A percentile compares a stretch with the other conserved stretches of the same genome.
These are phyloP conservation scores for Oncopeltus fasciatus DNA, from an alignment of 1,140 invertebrate species.

Conservation along the genomic window DNA sequence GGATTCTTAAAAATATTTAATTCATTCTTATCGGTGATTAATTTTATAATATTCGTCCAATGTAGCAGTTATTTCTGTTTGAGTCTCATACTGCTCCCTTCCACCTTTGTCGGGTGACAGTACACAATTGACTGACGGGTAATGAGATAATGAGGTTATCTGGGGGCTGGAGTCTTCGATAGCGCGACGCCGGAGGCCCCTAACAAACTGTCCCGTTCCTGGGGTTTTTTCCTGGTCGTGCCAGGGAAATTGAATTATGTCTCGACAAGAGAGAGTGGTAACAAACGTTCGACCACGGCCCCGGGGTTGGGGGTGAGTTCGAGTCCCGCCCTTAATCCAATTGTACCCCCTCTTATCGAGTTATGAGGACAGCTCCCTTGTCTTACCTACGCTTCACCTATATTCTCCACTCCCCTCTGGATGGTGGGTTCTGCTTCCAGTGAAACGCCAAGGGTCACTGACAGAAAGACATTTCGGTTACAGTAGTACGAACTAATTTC, in stretches of 20 bases:
- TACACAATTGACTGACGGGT: neutral
- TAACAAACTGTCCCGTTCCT: conserved; percentile 4
- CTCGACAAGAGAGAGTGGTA: neutral
- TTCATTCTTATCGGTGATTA: no score
- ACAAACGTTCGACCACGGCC: neutral
- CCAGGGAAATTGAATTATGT: neutral
- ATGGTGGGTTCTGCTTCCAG: neutral
- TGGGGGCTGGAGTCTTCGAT: neutral
- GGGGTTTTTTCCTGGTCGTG: neutral
- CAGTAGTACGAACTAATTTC: no score
- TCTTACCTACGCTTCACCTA: neutral
- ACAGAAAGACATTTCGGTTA: no score
- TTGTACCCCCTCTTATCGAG: neutral
- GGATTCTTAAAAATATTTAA: no score
- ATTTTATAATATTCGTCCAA: no score
- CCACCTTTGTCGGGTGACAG: no score
- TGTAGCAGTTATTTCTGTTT: no score
- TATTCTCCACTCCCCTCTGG: neutral
- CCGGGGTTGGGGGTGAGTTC: no score
- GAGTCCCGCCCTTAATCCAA: neutral
- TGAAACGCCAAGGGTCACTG: neutral
- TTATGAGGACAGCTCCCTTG: neutral
- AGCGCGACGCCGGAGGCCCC: no score
- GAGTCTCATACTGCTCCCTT: no score
- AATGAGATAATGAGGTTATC: conserved; percentile 2